These are phyloP conservation scores for Chorisops tibialis DNA, from an alignment of 2,888 invertebrate genomes.

Conservation along the genomic window DNA sequence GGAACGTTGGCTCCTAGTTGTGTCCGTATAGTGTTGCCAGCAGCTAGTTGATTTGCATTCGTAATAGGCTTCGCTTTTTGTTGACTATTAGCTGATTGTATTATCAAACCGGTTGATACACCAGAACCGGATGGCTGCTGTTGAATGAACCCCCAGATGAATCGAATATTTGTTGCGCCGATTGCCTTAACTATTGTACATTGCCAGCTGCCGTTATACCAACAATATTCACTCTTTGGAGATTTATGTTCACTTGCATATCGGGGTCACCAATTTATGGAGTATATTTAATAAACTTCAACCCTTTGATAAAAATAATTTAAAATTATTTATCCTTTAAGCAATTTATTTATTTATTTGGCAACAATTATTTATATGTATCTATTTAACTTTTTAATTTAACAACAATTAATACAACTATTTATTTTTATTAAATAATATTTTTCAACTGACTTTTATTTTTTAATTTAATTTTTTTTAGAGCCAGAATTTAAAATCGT, in stretches of 20 bases:
- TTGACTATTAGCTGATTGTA: slow-evolving; percentile 47
- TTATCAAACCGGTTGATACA: slow-evolving; percentile 45
- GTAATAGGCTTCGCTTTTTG: slow-evolving; percentile 41
- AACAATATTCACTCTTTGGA: slow-evolving; percentile 42
- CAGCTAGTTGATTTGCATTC: slow-evolving; percentile 39
- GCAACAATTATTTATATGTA: too few species aligned
- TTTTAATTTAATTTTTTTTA: too few species aligned
- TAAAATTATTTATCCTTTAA: too few species aligned
- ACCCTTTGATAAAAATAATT: too few species aligned
- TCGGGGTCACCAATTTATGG: too few species aligned
- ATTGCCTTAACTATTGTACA: slow-evolving; percentile 44
- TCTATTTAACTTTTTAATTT: too few species aligned
- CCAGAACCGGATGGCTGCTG: slow-evolving; percentile 42
- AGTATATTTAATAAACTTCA: too few species aligned
- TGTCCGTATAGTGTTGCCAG: slow-evolving; percentile 41
- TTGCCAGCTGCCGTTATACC: slow-evolving; percentile 43
- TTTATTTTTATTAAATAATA: too few species aligned
- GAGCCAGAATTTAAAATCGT: too few species aligned
- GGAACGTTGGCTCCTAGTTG: slow-evolving; percentile 57
- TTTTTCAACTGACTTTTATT: too few species aligned
- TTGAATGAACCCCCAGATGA: slow-evolving; percentile 43
- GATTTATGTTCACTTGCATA: slow-evolving; percentile 40
- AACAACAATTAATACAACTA: too few species aligned
- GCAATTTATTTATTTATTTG: too few species aligned
- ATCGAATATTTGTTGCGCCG: slow-evolving; percentile 43